Conservation (phyloP, 1,140 invertebrate species). For the Microvelia longipes region DNA sequence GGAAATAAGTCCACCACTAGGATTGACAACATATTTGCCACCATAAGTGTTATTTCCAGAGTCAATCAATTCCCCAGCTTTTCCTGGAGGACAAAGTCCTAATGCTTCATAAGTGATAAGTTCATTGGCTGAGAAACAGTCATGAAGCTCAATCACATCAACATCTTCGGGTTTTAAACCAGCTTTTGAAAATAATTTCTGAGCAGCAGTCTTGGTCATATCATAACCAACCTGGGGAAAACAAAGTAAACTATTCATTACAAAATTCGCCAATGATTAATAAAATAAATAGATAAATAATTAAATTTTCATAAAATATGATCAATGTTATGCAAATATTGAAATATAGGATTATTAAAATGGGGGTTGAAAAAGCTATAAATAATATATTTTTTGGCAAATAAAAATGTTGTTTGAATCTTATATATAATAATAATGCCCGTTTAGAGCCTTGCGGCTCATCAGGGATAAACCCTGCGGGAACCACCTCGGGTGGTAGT, state of each 20-base stretch:
- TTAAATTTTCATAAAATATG: neutral
- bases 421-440: no score
- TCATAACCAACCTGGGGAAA: constrained; percentile 67
- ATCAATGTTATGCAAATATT: no score
- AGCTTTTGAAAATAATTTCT: constrained; percentile 63
- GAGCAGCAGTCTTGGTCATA: constrained; percentile 77
- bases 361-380: no score
- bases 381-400: no score
- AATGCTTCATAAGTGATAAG: constrained; percentile 94
- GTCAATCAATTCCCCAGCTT: constrained; percentile 86
- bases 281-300: neutral
- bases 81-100: constrained; percentile 76
- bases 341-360: no score
- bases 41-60: constrained; percentile 93
- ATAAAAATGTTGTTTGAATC: no score
- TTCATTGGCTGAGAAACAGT: constrained; percentile 97
- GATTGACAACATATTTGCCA: constrained; percentile 92
- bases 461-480: no score
- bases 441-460: no score
- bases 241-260: constrained; percentile 18
- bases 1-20: constrained; percentile 92
- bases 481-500: no score
- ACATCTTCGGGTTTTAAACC: constrained; percentile 62
- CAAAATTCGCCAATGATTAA: neutral
- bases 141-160: constrained; percentile 96